Evolutionary conservation across 1,140 invertebrate genomes (phyloP).

Genomic region (Theocolax elegans): DNA sequence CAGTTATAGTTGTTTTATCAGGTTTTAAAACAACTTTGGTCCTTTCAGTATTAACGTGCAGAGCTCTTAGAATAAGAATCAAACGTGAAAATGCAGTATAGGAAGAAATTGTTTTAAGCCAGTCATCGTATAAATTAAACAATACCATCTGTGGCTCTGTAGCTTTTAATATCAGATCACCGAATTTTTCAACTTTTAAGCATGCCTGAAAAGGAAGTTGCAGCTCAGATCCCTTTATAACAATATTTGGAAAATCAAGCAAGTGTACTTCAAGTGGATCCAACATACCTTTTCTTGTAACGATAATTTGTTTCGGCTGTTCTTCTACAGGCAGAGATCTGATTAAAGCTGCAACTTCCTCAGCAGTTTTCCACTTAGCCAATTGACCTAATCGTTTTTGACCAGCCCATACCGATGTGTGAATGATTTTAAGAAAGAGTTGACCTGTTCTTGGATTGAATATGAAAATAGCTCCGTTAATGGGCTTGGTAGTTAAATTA

Average conservation of each 20-base stretch:
- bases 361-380: constrained; percentile 99
- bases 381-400: constrained; percentile 93
- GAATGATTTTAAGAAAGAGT: constrained; percentile 99
- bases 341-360: constrained; percentile 99
- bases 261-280: constrained; percentile 99
- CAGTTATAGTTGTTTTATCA: constrained; percentile 98
- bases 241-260: constrained; percentile 99
- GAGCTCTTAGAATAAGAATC: constrained; percentile 94
- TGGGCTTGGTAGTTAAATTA: constrained; percentile 99
- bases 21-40: constrained; percentile 99
- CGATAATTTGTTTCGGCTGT: constrained; percentile 99
- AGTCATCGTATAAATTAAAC: constrained; percentile 99
- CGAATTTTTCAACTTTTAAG: constrained; percentile 99
- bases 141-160: constrained; percentile 99
- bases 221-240: constrained; percentile 98
- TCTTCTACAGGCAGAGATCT: constrained; percentile 98
- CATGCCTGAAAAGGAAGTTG: constrained; percentile 99
- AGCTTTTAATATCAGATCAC: constrained; percentile 98
- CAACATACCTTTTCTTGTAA: constrained; percentile 99
- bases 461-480: constrained; percentile 99
- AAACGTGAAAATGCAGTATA: constrained; percentile 97
- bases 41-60: constrained; percentile 99
- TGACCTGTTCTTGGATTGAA: constrained; percentile 99
- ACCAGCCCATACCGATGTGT: constrained; percentile 99
- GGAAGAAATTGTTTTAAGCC: constrained; percentile 96